Evolutionary conservation across 2,113 vertebrate species (phyloP).

Genomic region (Xyrauchen texanus): DNA sequence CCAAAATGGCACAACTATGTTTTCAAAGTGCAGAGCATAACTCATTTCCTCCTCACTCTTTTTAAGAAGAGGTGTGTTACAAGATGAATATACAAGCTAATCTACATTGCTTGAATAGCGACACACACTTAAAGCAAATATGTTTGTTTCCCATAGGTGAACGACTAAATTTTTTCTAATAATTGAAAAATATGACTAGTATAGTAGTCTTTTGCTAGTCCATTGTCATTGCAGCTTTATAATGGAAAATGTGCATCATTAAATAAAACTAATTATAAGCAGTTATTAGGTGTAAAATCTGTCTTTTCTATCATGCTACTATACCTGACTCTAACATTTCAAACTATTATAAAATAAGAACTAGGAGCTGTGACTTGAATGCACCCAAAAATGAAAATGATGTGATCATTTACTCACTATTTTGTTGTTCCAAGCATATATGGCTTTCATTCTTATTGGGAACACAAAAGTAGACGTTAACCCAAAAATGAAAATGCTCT

Average conservation of each 20-base stretch:
- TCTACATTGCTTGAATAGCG: conserved; percentile 2
- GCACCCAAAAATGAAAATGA: no score
- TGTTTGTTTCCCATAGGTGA: no score
- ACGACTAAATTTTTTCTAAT: no score
- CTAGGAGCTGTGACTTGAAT: conserved; percentile 8
- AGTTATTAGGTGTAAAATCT: conserved; percentile 8
- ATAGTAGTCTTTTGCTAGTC: background rate
- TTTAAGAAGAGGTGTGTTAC: background rate
- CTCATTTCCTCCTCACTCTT: background rate
- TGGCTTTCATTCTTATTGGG: no score
- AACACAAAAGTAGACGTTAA: no score
- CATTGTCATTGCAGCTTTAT: conserved; percentile 21
- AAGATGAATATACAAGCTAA: conserved; percentile 11
- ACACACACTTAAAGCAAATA: conserved; percentile 16
- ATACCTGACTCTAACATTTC: background rate
- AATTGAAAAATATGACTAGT: conserved; percentile 11
- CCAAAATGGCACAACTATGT: conserved; percentile 5
- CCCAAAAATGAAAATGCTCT: no score
- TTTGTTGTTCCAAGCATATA: no score
- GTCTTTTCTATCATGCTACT: conserved; percentile 9
- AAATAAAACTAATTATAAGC: background rate
- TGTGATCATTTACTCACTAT: no score
- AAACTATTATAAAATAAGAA: conserved; percentile 3
- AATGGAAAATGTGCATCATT: background rate
- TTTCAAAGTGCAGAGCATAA: background rate